Percentiles rank a stretch among this genome's conserved stretches.
Conservation (phyloP, 2,888 invertebrate genomes). For the Candidula unifasciata region DNA sequence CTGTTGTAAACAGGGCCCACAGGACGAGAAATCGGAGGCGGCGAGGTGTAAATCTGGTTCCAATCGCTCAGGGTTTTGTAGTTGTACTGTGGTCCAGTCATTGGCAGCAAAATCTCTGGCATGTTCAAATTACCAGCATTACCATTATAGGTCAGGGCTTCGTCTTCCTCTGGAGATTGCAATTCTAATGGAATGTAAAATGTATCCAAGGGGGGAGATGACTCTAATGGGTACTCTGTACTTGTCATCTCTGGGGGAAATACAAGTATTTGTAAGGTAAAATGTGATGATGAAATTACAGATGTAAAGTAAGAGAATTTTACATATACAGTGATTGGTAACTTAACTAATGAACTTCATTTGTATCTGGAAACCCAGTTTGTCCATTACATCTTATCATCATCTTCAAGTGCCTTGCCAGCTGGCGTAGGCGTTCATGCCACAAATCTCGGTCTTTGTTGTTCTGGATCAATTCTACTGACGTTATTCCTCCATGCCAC, state of each 20-base stretch:
- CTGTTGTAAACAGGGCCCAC: conserved; percentile 58
- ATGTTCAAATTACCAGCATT: conserved; percentile 13
- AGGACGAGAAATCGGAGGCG: conserved; percentile 58
- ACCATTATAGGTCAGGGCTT: conserved; percentile 28
- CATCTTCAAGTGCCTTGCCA: too few relatives aligned
- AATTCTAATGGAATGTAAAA: conserved; percentile 49
- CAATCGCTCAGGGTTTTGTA: conserved; percentile 66
- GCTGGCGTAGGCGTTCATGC: too few relatives aligned
- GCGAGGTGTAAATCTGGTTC: conserved; percentile 59
- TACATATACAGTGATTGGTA: too few relatives aligned
- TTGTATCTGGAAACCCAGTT: too few relatives aligned
- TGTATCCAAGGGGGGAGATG: conserved; percentile 43
- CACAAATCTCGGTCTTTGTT: too few relatives aligned
- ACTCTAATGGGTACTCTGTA: conserved; percentile 27
- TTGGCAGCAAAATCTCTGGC: conserved; percentile 32
- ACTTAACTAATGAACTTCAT: too few relatives aligned
- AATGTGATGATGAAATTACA: not conserved
- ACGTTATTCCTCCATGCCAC: too few relatives aligned
- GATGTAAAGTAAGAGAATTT: not conserved
- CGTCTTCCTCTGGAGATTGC: conserved; percentile 29
- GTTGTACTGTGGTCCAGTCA: conserved; percentile 56
- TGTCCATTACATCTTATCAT: too few relatives aligned
- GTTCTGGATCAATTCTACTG: too few relatives aligned
- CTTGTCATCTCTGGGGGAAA: not conserved
- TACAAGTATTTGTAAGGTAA: not conserved